phyloP scores from a whole-genome alignment of 2,888 invertebrate genomes.

The Spodoptera exigua region DNA sequence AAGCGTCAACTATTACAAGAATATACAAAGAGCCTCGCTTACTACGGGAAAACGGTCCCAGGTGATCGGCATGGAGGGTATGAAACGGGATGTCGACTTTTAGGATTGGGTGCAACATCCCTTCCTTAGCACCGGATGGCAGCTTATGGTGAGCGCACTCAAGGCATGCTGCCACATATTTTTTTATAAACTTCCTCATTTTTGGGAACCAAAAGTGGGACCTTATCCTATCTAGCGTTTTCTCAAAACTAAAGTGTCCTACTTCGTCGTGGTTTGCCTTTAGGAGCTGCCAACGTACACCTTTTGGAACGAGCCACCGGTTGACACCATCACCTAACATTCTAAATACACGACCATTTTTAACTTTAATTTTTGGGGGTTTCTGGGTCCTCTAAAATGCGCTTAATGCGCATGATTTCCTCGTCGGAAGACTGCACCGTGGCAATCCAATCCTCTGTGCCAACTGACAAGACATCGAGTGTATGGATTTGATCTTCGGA shows the following conservation, averaged over 20 bases:
- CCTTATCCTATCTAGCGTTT: slow-evolving; percentile 5
- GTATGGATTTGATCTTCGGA: not conserved
- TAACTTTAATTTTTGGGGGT: slow-evolving; percentile 1
- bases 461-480: not conserved
- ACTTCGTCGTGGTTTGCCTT: slow-evolving; percentile 9
- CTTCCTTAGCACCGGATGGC: not conserved
- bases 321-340: not conserved
- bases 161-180: slow-evolving; percentile 13
- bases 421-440: slow-evolving; percentile 24
- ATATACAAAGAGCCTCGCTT: not conserved
- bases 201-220: slow-evolving; percentile 16
- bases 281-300: not conserved
- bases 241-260: slow-evolving; percentile 17
- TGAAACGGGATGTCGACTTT: slow-evolving; percentile 16
- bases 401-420: slow-evolving; percentile 4
- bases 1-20: slow-evolving; percentile 12
- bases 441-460: slow-evolving; percentile 31
- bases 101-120: slow-evolving; percentile 14
- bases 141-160: slow-evolving; percentile 14
- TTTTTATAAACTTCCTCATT: slow-evolving; percentile 15
- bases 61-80: slow-evolving; percentile 20
- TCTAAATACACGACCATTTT: slow-evolving; percentile 38
- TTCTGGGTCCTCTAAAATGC: slow-evolving; percentile 2
- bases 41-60: slow-evolving; percentile 16
- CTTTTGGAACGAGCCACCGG: slow-evolving; percentile 1